A percentile compares a stretch with the other conserved stretches of the same genome.
These are phyloP conservation scores for Drosophila kikkawai DNA, from an alignment of 1,140 invertebrate genomes.

Conservation along the genomic window DNA sequence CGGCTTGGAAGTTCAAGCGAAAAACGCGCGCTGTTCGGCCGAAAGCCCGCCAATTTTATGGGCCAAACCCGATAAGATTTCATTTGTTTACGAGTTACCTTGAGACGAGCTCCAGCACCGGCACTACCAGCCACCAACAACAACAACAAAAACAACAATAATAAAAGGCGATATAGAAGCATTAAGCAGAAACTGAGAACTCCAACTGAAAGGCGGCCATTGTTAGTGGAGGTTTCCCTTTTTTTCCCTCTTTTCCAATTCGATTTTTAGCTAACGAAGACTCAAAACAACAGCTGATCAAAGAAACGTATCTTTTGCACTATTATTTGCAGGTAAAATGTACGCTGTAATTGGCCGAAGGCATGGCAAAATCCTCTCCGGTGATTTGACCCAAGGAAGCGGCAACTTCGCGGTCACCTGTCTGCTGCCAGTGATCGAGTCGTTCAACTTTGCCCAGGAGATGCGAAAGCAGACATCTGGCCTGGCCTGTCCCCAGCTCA, in stretches of 20 bases:
- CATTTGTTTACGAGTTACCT: conserved; percentile 67
- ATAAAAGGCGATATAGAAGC: conserved; percentile 27
- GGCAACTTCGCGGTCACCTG: conserved; percentile 95
- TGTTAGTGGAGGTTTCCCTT: conserved; percentile 36
- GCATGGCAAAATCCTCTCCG: conserved; percentile 94
- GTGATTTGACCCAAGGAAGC: conserved; percentile 95
- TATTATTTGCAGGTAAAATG: conserved; percentile 90
- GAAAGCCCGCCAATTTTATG: conserved; percentile 82
- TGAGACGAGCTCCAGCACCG: conserved; percentile 35
- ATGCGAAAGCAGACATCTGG: conserved; percentile 98
- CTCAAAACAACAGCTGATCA: conserved; percentile 46
- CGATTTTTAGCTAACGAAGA: conserved; percentile 50
- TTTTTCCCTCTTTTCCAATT: conserved; percentile 34
- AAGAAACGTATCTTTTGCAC: conserved; percentile 45
- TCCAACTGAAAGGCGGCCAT: conserved; percentile 52
- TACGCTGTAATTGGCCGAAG: conserved; percentile 96
- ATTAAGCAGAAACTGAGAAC: conserved; percentile 45
- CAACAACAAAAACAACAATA: conserved; percentile 1
- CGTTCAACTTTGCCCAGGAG: conserved; percentile 97
- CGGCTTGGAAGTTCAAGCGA: conserved; percentile 69
- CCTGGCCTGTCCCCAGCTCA: conserved; percentile 96
- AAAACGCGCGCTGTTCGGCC: conserved; percentile 69
- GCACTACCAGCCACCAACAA: not conserved
- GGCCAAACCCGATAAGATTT: conserved; percentile 72
- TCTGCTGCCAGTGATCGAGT: conserved; percentile 97